phyloP scores from a whole-genome alignment of 2,113 vertebrate genomes.

The Salvator merianae region DNA sequence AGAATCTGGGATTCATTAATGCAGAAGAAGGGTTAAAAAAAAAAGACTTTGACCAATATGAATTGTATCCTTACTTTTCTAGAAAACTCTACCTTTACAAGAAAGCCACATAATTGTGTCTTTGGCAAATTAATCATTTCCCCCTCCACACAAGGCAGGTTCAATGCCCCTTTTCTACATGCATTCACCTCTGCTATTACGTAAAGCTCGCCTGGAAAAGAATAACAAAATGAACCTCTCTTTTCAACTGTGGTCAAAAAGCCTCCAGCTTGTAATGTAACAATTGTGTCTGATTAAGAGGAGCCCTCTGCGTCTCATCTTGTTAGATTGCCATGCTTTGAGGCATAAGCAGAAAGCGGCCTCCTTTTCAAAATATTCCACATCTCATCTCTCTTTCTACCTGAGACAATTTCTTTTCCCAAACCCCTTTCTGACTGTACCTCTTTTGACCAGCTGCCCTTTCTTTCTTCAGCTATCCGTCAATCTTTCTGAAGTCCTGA shows the following conservation, averaged over 20 bases:
- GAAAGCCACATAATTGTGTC: background rate
- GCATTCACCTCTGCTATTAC: background rate
- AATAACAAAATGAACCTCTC: constrained; percentile 35
- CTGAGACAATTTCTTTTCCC: constrained; percentile 48
- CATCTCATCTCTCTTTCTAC: constrained; percentile 51
- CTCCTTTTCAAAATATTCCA: constrained; percentile 41
- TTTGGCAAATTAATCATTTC: background rate
- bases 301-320: constrained; percentile 45
- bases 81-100: constrained; percentile 14
- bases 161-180: background rate
- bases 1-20: no score
- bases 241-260: background rate
- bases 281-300: constrained; percentile 15
- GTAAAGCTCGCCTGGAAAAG: background rate
- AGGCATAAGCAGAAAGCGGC: constrained; percentile 21
- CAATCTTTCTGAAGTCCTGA: constrained; percentile 18
- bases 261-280: constrained; percentile 46
- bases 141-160: background rate
- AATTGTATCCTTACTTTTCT: constrained; percentile 32
- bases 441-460: constrained; percentile 27
- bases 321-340: constrained; percentile 24
- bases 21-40: background rate
- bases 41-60: constrained; percentile 27
- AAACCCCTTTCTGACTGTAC: constrained; percentile 29
- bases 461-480: background rate